Evolutionary conservation across 2,888 invertebrate species (phyloP), one percentile per base, ranked within the genome.

Genomic region (Apotomis turbidana): DNA sequence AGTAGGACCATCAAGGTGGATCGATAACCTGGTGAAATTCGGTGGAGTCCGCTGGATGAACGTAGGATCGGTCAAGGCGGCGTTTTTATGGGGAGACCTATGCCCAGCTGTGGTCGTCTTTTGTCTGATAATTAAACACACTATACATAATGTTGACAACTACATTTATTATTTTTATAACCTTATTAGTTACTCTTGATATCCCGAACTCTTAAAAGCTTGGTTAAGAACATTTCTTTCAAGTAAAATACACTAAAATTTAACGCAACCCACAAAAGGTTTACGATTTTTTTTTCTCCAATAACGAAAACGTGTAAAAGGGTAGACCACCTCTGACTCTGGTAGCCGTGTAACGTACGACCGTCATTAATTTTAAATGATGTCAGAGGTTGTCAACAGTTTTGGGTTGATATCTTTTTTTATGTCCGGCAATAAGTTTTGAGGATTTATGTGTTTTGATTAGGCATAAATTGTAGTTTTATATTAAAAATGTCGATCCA

Each of bases 381-480:
- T 88, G 87, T 86, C 90, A 90, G 90, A 78, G 79, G 82, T 88
- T 91, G 92, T 92, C 92, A 91, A 92, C 92, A 90, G 90, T 89
- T 89, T 84, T 81, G 83, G 85, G 78, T 74, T 79, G 82, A 83
- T 84, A 81, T 84, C 81, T 84, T 80, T 81, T 85, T 85, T 83
- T 85, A 67, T 76, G 63, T 57, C 62, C 68, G 74, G 74, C 76
- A 78, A 79, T 87, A 85, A 87, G 87, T 87, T 88, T 81, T 80
- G 76, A 80, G 80, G 85, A 90, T 91, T 89, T 89, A 90, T 89
- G 84, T 83, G 82, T 85, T 86, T 85, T 83, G 83, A 84, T 85
- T 85, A 27, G 27, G 27, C 1, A 80, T 83, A 80, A 83, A 81
- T 78, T 75, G 77, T 79, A 75, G 81, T 78, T 80, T 76, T 82